Evolutionary conservation across 2,888 invertebrate species (phyloP), one percentile per base, ranked within the genome.

Genomic region (Rhingia rostrata): DNA sequence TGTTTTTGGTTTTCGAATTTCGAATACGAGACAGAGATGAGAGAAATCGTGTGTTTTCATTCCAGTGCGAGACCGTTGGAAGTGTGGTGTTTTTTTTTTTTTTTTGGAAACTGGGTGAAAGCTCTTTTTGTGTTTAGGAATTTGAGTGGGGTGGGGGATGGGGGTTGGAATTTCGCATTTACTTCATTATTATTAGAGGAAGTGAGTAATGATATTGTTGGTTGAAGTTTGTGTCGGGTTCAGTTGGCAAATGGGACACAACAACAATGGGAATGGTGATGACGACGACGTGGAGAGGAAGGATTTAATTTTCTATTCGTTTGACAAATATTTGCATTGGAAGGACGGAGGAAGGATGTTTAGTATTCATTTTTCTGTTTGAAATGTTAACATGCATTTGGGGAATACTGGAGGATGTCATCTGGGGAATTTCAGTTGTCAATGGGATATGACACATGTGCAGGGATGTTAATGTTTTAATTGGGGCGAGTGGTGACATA

Each of bases 41-140:
- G 58, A 66, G 58, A 77, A 64, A 64, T 61, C 69, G 61, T 79
- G 73, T 72, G 79, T 86, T 78, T 72, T 78, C 61, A 66, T 83
- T 83, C 78, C 78, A 83, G 72, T 66, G 51, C 10, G 22, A n/a
- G 47, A 69, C 12, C 14, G 33, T 53, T 69, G 77, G 77, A 78
- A 69, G 22, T 22, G 22, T 22, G 1, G 22, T 22, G 22, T 22
- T 1, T 22, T 1, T 22, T 1, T 22, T 22, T 22, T 30, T 30
- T 22, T 10, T 47, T 37, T 74, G 73, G 79, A 84, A 83, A 79
- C 60, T 78, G 79, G 84, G 84, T 84, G 79, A 79, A 84, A 84
- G 84, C 84, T 84, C 37, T 9, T 64, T 33, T 47, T 49, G 56
- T 73, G 9, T 67, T 72, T 56, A 43, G 67, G 63, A 63, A 64